phyloP scores from a whole-genome alignment of 2,888 invertebrate species.

The Ceramica pisi region DNA sequence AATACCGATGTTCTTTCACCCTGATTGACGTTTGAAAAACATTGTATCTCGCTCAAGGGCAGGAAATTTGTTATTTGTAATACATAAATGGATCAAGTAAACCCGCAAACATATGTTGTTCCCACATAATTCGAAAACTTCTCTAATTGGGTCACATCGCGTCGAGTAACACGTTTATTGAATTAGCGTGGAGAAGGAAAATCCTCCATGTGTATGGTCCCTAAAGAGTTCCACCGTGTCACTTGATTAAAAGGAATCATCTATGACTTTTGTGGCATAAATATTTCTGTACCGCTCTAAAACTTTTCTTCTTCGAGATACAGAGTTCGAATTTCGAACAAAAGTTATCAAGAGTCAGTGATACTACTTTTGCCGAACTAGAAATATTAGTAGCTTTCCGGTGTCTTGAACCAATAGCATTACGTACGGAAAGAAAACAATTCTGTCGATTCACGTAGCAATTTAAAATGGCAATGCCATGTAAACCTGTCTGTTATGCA shows the following conservation, averaged over 20 bases:
- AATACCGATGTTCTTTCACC: conserved; percentile 27
- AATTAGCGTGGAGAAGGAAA: conserved; percentile 59
- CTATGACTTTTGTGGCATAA: conserved; percentile 11
- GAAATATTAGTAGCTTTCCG: neutral
- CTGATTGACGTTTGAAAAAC: conserved; percentile 45
- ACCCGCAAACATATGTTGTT: conserved; percentile 48
- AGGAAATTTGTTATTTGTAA: conserved; percentile 48
- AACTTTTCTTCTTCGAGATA: neutral
- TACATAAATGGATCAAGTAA: conserved; percentile 46
- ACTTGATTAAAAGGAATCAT: conserved; percentile 35
- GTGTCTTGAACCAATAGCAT: no score
- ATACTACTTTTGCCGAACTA: neutral
- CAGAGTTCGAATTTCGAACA: neutral
- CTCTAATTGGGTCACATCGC: conserved; percentile 73
- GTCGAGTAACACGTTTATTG: conserved; percentile 62
- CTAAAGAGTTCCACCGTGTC: conserved; percentile 23
- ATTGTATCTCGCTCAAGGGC: conserved; percentile 47
- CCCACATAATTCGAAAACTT: conserved; percentile 70
- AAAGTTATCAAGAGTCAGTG: neutral
- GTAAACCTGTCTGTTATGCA: conserved; percentile 14
- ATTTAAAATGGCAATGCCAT: conserved; percentile 3
- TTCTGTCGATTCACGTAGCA: neutral
- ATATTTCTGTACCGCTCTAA: neutral
- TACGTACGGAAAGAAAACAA: neutral
- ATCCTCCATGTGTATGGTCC: conserved; percentile 39